Evolutionary conservation across 2,888 invertebrate species (phyloP).

Genomic region (Abscondita cerata): DNA sequence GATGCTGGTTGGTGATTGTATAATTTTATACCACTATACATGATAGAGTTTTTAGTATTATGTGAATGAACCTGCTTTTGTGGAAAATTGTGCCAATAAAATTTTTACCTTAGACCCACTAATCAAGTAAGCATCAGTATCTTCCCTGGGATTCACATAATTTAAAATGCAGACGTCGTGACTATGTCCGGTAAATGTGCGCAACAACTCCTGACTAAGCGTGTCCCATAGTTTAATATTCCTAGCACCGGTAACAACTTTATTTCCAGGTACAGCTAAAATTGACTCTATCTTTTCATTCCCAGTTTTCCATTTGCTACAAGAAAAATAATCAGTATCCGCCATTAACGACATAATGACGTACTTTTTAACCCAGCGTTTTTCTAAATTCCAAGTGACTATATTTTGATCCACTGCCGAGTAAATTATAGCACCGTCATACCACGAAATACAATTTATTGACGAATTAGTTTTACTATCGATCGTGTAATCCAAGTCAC

Average conservation of each 20-base stretch:
- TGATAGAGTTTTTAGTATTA: too few relatives aligned
- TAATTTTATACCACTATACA: too few relatives aligned
- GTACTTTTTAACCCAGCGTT: slow-evolving; percentile 61
- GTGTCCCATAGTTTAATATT: slow-evolving; percentile 71
- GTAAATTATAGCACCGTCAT: slow-evolving; percentile 61
- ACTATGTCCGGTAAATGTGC: slow-evolving; percentile 70
- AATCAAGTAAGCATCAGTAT: slow-evolving; percentile 56
- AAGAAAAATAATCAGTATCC: slow-evolving; percentile 38
- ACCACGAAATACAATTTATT: slow-evolving; percentile 66
- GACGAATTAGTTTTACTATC: slow-evolving; percentile 55
- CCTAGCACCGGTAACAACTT: slow-evolving; percentile 56
- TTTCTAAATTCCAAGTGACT: slow-evolving; percentile 64
- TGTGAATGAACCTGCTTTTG: too few relatives aligned
- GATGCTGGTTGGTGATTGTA: too few relatives aligned
- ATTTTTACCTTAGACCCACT: slow-evolving; percentile 59
- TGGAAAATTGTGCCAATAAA: too few relatives aligned
- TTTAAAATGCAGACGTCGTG: slow-evolving; percentile 63
- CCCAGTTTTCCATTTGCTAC: slow-evolving; percentile 72
- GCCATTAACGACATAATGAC: neutral
- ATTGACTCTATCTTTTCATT: slow-evolving; percentile 66
- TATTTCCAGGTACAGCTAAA: slow-evolving; percentile 64
- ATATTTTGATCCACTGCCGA: slow-evolving; percentile 65
- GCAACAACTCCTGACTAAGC: slow-evolving; percentile 64
- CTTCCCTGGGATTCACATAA: slow-evolving; percentile 49
- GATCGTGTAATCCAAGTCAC: slow-evolving; percentile 67